Evolutionary conservation across 2,888 invertebrate genomes (phyloP), one percentile per base, ranked within the genome.

Genomic region (Cyclophora punctaria): DNA sequence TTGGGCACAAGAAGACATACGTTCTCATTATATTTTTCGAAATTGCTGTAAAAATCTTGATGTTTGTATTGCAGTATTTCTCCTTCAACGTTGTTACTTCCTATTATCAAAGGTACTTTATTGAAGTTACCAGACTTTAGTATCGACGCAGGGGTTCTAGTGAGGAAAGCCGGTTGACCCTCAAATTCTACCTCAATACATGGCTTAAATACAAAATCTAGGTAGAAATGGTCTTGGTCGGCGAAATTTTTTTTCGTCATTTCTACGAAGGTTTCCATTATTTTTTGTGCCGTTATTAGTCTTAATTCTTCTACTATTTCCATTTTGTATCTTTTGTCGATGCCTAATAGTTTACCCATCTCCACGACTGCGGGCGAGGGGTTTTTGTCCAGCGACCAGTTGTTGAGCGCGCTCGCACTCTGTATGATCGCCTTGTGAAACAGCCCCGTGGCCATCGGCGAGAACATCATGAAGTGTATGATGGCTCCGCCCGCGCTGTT

Each of bases 371-470:
- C 56, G 47, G 71, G 71, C 4, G 66, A 59, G 5, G 87, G 85
- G 54, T 84, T 86, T 59, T 77, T 82, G 2, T 70, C 55, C 48
- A 87, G 51, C 7, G 80, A 72, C 83, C 85, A 87, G 59, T 72
- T 80, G 57, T 84, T 84, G 41, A 87, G 64, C 33, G 86, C 85
- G 60, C 82, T 77, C 4, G 79, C 82, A 60, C 88, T 87, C 70
- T 88, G 86, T 49, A 85, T 71, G 41, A 89, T 83, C 4, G 80
- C 85, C 66, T 83, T 86, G 56, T 89, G 87, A 58, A 88, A 89
- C 20, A 88, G 63, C 33, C 88, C 88, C 20, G 71, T 58, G 3
- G 89, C 85, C 80, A 86, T 82, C 2, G 89, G 87, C 2, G 89
- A 89, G 4, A 90, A 60, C 71, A 84, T 82, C 73, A 90, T 78